Base-by-base conservation (phyloP, 2,888 invertebrate genomes). In the Sminthurinus aureus region DNA sequence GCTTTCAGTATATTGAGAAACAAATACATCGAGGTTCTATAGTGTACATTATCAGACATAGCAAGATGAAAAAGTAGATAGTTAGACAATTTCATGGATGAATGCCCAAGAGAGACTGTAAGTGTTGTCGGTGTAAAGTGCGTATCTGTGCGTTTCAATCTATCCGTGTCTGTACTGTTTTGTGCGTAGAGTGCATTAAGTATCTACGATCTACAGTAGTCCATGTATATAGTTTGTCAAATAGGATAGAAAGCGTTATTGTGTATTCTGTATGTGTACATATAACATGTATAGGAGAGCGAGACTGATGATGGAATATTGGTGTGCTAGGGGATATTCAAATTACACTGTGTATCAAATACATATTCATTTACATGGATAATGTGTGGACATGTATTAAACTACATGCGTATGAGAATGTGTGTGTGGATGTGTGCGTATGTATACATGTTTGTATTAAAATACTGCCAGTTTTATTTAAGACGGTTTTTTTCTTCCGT, bases 41-140 rank as follows among this genome's bases (percentile, higher is more conserved):
- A 58, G 2, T 6, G 58, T 58, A 58, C 18, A 58, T 58, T 9
- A 58, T 58, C 18, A 58, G 58, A 18, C 18, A 58, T 58, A 58
- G 58, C 18, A 13, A 71, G 6, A 51, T 24, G 77, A 22, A 24
- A 77, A 77, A 64, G 24, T 69, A 79, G 79, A 26, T 74, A 22
- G 74, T 81, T 73, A 38, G 24, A 18, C 81, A 64, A 74, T 81
- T 81, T 81, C 81, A 81, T 52, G 81, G 73, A 69, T 73, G 52
- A 80, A 67, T 73, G 71, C 71, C 71, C 24, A 38, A 38, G 71
- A 24, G 71, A 71, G 71, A 22, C 71, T 26, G 26, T 12, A 24
- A 20, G 13, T 71, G 71, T 38, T 38, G 38, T 58, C 58, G 9
- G 58, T 58, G 58, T 2, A 58, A 58, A 38, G 38, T 38, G 38